phyloP scores from a whole-genome alignment of 2,888 invertebrate genomes.

The Perizoma flavofasciatum region DNA sequence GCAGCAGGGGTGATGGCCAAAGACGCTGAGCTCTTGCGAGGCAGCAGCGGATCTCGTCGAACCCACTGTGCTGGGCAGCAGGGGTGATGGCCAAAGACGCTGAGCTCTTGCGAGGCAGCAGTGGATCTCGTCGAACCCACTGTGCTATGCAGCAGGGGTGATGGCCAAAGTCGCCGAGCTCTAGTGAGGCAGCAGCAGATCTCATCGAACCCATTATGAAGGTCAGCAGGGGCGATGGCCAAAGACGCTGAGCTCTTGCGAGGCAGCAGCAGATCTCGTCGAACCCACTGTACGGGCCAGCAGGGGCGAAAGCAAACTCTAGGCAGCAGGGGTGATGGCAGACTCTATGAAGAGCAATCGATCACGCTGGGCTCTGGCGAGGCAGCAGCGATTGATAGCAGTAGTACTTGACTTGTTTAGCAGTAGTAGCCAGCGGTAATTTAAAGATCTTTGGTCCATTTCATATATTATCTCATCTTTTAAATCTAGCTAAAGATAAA shows the following conservation, averaged over 20 bases:
- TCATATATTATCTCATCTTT: conserved; percentile 13
- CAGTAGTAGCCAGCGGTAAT: conserved; percentile 2
- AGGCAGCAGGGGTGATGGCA: conserved; percentile 5
- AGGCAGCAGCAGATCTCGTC: conserved; percentile 11
- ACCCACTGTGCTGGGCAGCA: conserved; percentile 10
- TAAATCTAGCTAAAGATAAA: conserved; percentile 36
- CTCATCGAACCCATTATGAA: background rate
- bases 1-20: conserved; percentile 16
- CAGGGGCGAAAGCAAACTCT: background rate
- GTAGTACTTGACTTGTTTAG: conserved; percentile 1
- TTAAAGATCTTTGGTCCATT: conserved; percentile 7
- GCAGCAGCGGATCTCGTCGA: conserved; percentile 11
- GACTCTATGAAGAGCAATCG: no score
- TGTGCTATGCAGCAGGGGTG: conserved; percentile 13
- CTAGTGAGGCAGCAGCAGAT: conserved; percentile 12
- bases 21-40: conserved; percentile 16
- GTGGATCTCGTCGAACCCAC: conserved; percentile 1
- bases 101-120: conserved; percentile 20
- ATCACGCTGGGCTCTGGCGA: background rate
- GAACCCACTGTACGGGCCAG: conserved; percentile 6
- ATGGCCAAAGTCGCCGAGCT: conserved; percentile 16
- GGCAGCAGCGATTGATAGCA: conserved; percentile 9
- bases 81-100: conserved; percentile 10
- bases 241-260: conserved; percentile 12
- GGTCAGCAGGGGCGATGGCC: conserved; percentile 17